These are phyloP conservation scores for Nothoprocta perdicaria DNA, from an alignment of 2,113 vertebrate genomes.

Conservation along the genomic window DNA sequence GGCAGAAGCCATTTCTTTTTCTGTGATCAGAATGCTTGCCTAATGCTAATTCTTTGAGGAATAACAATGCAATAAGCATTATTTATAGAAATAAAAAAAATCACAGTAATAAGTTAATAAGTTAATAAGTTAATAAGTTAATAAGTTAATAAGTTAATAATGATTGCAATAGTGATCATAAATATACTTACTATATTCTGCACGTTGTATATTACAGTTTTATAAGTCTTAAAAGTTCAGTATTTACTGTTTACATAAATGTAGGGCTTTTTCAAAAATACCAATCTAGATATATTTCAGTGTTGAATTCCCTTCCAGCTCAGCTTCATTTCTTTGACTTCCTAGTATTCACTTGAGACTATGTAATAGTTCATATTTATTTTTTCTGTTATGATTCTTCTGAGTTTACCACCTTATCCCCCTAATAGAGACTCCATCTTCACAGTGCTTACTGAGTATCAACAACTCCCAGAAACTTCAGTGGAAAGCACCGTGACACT, in stretches of 20 bases:
- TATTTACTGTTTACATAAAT: background rate
- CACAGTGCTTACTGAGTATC: background rate
- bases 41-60: background rate
- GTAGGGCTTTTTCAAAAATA: background rate
- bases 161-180: background rate
- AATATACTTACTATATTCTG: background rate
- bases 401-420: background rate
- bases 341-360: background rate
- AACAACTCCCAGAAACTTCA: background rate
- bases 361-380: background rate
- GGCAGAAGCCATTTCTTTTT: background rate
- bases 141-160: background rate
- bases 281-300: background rate
- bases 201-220: background rate
- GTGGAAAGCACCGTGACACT: background rate
- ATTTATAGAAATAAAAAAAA: no score
- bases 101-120: no score
- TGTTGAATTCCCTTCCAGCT: background rate
- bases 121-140: no score
- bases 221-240: background rate
- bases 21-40: background rate
- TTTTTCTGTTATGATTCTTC: background rate
- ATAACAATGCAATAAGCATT: no score
- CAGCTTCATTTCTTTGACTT: background rate
- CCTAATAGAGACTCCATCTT: background rate